These are phyloP conservation scores for Sebastes fasciatus DNA, from an alignment of 2,113 vertebrate species.

Conservation along the genomic window DNA sequence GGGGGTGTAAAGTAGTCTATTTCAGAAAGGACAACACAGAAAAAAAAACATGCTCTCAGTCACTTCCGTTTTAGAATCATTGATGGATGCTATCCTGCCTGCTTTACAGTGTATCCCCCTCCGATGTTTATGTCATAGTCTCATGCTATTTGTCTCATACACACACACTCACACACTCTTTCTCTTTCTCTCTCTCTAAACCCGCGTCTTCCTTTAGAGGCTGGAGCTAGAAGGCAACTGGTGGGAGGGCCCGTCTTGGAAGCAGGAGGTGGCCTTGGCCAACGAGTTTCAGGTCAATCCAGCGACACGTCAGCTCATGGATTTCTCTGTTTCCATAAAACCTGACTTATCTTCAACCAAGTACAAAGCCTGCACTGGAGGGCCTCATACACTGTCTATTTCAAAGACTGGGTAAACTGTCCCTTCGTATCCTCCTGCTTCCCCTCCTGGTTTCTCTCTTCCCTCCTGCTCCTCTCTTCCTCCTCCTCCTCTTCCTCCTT, in stretches of 20 bases:
- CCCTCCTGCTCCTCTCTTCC: slow-evolving; percentile 40
- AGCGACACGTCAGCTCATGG: slow-evolving; percentile 10
- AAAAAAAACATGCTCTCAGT: slow-evolving; percentile 73
- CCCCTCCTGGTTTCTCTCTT: slow-evolving; percentile 57
- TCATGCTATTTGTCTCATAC: slow-evolving; percentile 62
- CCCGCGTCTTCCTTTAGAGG: slow-evolving; percentile 61
- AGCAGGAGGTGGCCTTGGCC: slow-evolving; percentile 63
- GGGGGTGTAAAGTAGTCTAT: slow-evolving; percentile 56
- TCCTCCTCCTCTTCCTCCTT: slow-evolving; percentile 34
- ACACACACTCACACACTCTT: slow-evolving; percentile 35
- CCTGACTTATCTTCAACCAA: slow-evolving; percentile 54
- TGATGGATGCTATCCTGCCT: slow-evolving; percentile 50
- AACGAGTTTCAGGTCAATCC: slow-evolving; percentile 56
- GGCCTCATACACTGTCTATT: slow-evolving; percentile 75
- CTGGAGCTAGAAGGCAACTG: slow-evolving; percentile 81
- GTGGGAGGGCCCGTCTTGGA: slow-evolving; percentile 72
- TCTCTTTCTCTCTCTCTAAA: slow-evolving; percentile 53
- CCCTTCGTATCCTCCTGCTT: slow-evolving; percentile 48
- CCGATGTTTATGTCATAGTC: slow-evolving; percentile 36
- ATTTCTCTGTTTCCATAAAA: slow-evolving; percentile 41
- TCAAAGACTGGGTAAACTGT: slow-evolving; percentile 71
- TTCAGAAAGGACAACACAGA: slow-evolving; percentile 52
- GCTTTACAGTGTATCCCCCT: slow-evolving; percentile 34
- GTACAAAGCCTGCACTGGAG: slow-evolving; percentile 39
- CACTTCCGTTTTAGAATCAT: slow-evolving; percentile 46